Percentiles rank a stretch among this genome's conserved stretches.
Conservation (phyloP, 2,797 vertebrate species). For the Chelidonichthys spinosus region DNA sequence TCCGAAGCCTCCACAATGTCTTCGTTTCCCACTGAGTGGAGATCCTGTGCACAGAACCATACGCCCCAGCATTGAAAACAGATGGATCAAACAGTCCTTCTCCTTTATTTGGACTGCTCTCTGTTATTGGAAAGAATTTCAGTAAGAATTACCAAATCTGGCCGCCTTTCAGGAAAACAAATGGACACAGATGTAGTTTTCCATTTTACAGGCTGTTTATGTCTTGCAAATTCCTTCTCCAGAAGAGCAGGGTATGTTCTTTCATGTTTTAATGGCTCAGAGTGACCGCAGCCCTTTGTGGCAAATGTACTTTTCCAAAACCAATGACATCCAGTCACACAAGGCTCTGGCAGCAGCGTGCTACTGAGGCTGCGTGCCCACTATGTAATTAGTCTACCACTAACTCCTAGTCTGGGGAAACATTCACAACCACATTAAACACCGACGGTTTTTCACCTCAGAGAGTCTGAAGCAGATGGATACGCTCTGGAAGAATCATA, state of each 20-base stretch:
- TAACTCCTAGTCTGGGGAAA: constrained; percentile 84
- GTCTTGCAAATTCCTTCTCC: constrained; percentile 83
- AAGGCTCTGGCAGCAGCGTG: constrained; percentile 74
- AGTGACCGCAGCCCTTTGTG: constrained; percentile 83
- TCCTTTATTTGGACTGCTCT: constrained; percentile 67
- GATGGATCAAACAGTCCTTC: constrained; percentile 74
- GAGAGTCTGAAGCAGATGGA: constrained; percentile 76
- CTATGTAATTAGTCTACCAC: constrained; percentile 84
- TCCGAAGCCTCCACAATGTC: constrained; percentile 62
- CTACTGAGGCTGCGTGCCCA: constrained; percentile 75
- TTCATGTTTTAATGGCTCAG: constrained; percentile 84
- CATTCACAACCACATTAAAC: constrained; percentile 85
- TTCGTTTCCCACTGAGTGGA: constrained; percentile 56
- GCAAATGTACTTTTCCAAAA: constrained; percentile 83
- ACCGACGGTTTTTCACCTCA: constrained; percentile 78
- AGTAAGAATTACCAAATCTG: constrained; percentile 84
- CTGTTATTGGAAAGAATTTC: constrained; percentile 83
- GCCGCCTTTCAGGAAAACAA: constrained; percentile 81
- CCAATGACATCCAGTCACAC: constrained; percentile 86
- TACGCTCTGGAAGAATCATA: constrained; percentile 65
- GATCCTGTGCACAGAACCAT: constrained; percentile 66
- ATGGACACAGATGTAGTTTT: constrained; percentile 87
- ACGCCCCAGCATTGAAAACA: constrained; percentile 77
- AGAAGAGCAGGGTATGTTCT: constrained; percentile 79
- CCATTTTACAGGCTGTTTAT: constrained; percentile 89